Evolutionary conservation across 2,113 vertebrate genomes (phyloP).

Genomic region (Percina caprodes): DNA sequence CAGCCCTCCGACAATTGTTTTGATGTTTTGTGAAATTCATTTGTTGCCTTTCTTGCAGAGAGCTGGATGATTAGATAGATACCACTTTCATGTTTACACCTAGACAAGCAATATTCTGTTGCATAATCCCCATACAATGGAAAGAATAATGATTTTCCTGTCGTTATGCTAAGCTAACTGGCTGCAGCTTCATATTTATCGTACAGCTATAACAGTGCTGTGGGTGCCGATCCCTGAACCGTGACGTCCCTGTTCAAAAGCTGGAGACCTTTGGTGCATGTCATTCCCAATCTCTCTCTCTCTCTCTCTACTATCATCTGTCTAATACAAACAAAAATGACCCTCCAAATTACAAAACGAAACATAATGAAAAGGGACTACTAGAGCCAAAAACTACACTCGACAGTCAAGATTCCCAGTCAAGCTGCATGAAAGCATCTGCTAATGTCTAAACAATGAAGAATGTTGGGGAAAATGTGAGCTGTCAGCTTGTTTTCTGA

Average conservation of each 20-base stretch:
- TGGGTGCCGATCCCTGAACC: neutral
- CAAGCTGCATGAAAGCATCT: neutral
- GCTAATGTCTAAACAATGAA: neutral
- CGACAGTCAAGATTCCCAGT: too few relatives aligned
- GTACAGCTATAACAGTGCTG: too few relatives aligned
- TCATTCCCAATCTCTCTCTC: neutral
- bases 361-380: neutral
- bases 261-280: neutral
- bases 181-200: neutral
- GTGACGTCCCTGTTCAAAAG: neutral
- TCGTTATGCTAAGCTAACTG: neutral
- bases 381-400: neutral
- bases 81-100: too few relatives aligned
- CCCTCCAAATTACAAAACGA: neutral
- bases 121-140: neutral
- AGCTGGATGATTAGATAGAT: neutral
- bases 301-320: neutral
- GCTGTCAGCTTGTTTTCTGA: neutral
- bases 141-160: neutral
- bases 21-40: neutral
- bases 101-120: too few relatives aligned
- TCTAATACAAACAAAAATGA: neutral
- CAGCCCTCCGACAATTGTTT: neutral
- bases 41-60: neutral
- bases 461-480: neutral